A percentile compares a stretch with the other conserved stretches of the same genome.
Conservation (phyloP, 2,888 invertebrate genomes). For the Hypolimnas misippus region DNA sequence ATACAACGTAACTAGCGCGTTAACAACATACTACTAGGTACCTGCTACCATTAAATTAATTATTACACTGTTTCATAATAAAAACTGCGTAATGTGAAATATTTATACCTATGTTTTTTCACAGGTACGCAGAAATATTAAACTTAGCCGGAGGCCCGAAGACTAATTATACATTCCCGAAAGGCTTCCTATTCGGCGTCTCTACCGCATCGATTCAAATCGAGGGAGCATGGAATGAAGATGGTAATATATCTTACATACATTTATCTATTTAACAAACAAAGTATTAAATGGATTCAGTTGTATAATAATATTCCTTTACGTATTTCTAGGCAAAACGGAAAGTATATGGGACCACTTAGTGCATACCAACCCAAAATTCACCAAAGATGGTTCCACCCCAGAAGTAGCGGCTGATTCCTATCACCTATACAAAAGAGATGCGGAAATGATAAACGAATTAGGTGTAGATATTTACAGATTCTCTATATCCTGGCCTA, state of each 20-base stretch:
- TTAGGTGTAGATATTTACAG: conserved; percentile 87
- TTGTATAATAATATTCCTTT: neutral
- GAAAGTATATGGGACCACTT: conserved; percentile 86
- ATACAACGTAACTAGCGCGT: no score
- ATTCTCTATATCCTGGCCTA: conserved; percentile 90
- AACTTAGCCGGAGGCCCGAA: conserved; percentile 71
- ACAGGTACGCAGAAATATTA: conserved; percentile 61
- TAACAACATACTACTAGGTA: no score
- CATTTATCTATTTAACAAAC: neutral
- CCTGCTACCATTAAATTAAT: no score
- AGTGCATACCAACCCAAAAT: conserved; percentile 76
- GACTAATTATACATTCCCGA: conserved; percentile 78
- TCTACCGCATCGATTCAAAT: conserved; percentile 86
- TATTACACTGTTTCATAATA: no score
- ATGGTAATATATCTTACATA: conserved; percentile 59
- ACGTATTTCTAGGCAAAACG: conserved; percentile 81
- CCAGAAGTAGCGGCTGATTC: conserved; percentile 88
- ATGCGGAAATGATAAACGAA: conserved; percentile 85
- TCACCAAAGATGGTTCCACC: conserved; percentile 82
- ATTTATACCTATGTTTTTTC: no score
- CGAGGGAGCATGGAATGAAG: conserved; percentile 84
- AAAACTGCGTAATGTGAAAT: no score
- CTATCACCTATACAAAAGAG: conserved; percentile 86
- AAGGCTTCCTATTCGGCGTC: conserved; percentile 84
- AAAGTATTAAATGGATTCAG: neutral